Evolutionary conservation across 2,797 vertebrate species (phyloP), one percentile per base, ranked within the genome.

Genomic region (Cuniculus paca): DNA sequence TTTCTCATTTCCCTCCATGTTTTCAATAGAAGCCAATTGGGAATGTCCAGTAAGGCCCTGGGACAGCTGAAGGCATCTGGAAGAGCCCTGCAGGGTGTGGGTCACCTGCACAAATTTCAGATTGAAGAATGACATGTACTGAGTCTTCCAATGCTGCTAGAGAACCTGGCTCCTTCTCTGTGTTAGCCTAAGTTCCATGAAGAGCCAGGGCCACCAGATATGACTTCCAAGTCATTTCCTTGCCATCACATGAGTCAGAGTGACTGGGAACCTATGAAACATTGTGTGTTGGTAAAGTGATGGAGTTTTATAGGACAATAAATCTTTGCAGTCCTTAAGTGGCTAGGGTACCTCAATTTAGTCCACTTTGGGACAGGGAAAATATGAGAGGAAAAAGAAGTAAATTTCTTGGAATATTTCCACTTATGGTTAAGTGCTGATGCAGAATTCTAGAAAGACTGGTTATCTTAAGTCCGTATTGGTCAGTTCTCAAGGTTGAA

Each of bases 351-450:
- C 26, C 61, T 82, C 31, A 20, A 36, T 36, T 42, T 74, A 75
- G 26, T 48, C 48, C 50, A 34, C 34, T 63, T 70, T 63, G 42
- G 78, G 68, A 88, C 75, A 78, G 77, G 70, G 80, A 87, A 95
- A 89, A 77, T 31, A 52, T 6, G 39, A 31, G 2, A 19, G 34
- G 63, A 63, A 79, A 95, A 95, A 82, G 7, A 24, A 70, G 20
- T 54, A 63, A 10, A 52, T 95, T 88, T 94, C 68, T 96, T 61
- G 24, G 65, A 74, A 90, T 90, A 68, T 88, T 68, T 26, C 36
- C 12, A 26, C 17, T 74, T 9, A 6, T 42, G 50, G n/a, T 85
- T 95, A 54, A 61, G n/a, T 48, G 28, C 61, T 74, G 65, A 92
- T 88, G 48, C 13, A 85, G 26, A 65, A 52, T 75, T 93, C 28